These are phyloP conservation scores for Jacana jacana DNA, from an alignment of 2,113 vertebrate species.

Conservation along the genomic window DNA sequence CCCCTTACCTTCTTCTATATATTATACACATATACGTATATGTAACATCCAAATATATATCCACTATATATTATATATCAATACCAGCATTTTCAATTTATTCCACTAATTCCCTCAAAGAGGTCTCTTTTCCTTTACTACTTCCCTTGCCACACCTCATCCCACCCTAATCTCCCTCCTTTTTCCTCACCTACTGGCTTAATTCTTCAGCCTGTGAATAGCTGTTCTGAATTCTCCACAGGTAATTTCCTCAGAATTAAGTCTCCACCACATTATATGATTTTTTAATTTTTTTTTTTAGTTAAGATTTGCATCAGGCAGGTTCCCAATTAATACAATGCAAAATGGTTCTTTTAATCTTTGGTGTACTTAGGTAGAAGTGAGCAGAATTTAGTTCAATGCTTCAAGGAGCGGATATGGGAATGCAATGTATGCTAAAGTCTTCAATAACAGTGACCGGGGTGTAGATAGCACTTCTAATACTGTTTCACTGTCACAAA, in stretches of 20 bases:
- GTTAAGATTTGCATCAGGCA: neutral
- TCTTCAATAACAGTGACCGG: neutral
- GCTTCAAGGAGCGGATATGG: neutral
- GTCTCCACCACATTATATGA: neutral
- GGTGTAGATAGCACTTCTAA: neutral
- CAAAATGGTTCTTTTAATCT: neutral
- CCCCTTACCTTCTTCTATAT: neutral
- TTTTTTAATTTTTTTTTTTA: neutral
- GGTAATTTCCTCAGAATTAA: neutral
- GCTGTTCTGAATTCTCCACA: neutral
- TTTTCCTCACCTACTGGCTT: neutral
- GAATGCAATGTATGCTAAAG: neutral
- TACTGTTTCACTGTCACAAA: neutral
- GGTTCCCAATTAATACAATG: neutral
- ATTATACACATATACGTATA: too few relatives aligned
- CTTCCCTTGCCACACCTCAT: neutral
- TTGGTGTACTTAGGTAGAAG: neutral
- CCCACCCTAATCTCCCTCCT: fast-evolving
- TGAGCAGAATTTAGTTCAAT: neutral
- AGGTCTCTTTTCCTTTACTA: neutral
- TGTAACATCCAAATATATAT: too few relatives aligned
- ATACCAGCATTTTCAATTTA: neutral
- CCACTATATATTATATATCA: too few relatives aligned
- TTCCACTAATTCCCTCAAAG: neutral
- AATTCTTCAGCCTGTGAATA: neutral